These are phyloP conservation scores for Neoaliturus tenellus DNA, from an alignment of 2,888 invertebrate genomes.

Conservation along the genomic window DNA sequence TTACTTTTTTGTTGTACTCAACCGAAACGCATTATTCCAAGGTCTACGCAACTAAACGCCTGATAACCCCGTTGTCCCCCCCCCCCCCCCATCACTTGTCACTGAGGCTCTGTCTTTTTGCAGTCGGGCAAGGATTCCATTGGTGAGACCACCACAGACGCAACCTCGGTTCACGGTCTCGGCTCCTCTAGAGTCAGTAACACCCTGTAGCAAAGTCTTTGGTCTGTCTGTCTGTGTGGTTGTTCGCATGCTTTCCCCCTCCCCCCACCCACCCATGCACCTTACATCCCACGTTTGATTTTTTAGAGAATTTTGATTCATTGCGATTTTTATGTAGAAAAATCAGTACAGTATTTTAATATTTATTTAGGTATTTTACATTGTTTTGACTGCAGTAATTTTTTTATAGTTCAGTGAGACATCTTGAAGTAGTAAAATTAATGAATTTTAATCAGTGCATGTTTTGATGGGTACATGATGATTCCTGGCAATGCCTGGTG, in stretches of 20 bases:
- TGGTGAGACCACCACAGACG: background rate
- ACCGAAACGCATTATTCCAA: too few species aligned
- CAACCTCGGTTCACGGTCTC: background rate
- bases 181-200: conserved; percentile 37
- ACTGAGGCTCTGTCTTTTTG: background rate
- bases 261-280: background rate
- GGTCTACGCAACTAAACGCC: too few species aligned
- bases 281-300: background rate
- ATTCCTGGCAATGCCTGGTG: background rate
- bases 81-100: background rate
- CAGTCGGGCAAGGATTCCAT: conserved; percentile 26
- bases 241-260: conserved; percentile 4
- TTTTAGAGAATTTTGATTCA: background rate
- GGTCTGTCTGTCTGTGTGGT: conserved; percentile 19
- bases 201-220: background rate
- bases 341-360: background rate
- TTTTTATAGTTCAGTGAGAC: background rate
- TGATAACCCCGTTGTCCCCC: too few species aligned
- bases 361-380: background rate
- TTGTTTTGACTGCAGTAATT: background rate
- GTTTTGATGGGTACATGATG: background rate
- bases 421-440: background rate
- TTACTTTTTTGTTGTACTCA: too few species aligned
- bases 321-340: background rate
- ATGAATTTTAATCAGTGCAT: conserved; percentile 1